phyloP scores from a whole-genome alignment of 2,797 vertebrate genomes.

The Pipistrellus pipistrellus region DNA sequence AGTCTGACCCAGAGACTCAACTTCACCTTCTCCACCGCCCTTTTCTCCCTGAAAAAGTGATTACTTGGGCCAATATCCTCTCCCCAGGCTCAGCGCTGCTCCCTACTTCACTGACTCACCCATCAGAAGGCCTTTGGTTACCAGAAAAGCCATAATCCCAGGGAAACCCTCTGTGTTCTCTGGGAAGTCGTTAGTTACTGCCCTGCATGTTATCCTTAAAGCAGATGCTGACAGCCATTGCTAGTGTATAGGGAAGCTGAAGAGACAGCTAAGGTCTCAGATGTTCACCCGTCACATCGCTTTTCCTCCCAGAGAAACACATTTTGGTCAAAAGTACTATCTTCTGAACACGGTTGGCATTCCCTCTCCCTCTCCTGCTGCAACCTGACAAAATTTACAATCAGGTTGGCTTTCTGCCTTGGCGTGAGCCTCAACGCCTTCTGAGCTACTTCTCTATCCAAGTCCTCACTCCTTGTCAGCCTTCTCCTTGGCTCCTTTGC shows the following conservation, averaged over 20 bases:
- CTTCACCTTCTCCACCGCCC: background rate
- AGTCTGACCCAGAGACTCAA: background rate
- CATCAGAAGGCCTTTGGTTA: background rate
- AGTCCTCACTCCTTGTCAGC: background rate
- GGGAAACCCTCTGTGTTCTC: background rate
- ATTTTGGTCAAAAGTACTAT: background rate
- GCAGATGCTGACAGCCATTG: background rate
- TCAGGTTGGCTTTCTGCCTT: background rate
- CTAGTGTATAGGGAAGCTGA: background rate
- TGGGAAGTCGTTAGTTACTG: background rate
- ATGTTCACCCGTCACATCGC: background rate
- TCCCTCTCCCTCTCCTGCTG: background rate
- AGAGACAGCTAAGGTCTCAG: background rate
- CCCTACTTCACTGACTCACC: background rate
- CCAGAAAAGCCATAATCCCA: background rate
- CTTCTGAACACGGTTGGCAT: background rate
- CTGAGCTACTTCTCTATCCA: background rate
- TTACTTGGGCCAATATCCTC: fast-evolving
- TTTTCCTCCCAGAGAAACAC: background rate
- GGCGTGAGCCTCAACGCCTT: fast-evolving
- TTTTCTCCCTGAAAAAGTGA: background rate
- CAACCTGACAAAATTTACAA: background rate
- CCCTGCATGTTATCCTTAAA: background rate
- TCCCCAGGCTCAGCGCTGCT: background rate
- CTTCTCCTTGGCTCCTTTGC: background rate